Conservation (phyloP, 2,797 vertebrate species). For the Momotus momota region DNA sequence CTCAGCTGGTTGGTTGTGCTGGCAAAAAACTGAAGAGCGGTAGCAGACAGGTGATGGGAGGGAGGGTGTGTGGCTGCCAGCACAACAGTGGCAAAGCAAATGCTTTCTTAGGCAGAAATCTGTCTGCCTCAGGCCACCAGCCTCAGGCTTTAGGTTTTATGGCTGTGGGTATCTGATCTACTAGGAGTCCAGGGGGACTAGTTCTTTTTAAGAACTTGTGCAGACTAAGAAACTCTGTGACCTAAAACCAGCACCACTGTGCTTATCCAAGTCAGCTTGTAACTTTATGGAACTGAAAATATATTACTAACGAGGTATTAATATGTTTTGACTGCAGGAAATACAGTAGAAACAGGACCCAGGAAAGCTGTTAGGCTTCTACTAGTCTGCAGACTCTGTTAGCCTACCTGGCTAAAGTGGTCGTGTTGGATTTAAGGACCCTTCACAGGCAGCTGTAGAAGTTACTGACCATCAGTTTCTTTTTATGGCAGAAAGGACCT, state of each 20-base stretch:
- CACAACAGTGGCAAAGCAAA: not conserved
- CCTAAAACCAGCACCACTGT: not conserved
- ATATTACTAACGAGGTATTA: not conserved
- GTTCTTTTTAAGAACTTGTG: not conserved
- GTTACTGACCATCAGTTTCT: not conserved
- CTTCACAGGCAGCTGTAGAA: not conserved
- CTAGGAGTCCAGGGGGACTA: not conserved
- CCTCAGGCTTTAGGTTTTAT: conserved; percentile 37
- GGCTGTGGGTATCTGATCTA: not conserved
- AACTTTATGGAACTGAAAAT: not conserved
- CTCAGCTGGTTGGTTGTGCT: not conserved
- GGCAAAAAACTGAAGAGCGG: not conserved
- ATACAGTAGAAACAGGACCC: not conserved
- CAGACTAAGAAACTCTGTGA: not conserved
- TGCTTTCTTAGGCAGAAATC: not conserved
- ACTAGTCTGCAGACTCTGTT: not conserved
- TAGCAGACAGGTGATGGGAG: not conserved
- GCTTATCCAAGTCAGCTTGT: not conserved
- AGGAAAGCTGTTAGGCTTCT: not conserved
- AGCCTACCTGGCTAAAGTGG: not conserved
- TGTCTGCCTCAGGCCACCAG: conserved; percentile 5
- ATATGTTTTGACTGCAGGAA: not conserved
- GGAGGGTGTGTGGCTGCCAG: not conserved
- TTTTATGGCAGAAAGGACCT: not conserved
- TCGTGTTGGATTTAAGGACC: not conserved